These are phyloP conservation scores for Eumeta japonica DNA, from an alignment of 1,140 invertebrate species.

Conservation along the genomic window DNA sequence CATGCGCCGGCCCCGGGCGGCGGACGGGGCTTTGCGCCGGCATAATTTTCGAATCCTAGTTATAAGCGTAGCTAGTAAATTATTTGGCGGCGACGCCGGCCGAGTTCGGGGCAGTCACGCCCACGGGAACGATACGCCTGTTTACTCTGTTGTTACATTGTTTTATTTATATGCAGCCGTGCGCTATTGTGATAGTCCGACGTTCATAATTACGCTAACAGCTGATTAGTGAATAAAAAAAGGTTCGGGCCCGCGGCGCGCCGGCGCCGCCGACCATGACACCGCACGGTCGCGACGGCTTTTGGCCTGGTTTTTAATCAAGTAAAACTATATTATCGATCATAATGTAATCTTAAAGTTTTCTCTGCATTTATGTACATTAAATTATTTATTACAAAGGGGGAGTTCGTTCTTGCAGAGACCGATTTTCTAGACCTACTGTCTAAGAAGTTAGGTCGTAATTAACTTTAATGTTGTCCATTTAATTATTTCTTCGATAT, in stretches of 20 bases:
- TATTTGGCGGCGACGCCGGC: conserved; percentile 23
- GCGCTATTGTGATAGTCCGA: background rate
- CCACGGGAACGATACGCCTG: background rate
- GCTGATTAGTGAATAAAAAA: no score
- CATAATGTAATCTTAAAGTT: no score
- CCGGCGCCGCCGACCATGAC: conserved; percentile 1
- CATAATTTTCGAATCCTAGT: conserved; percentile 52
- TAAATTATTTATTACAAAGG: conserved; percentile 15
- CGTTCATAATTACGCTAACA: no score
- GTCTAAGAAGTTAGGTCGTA: no score
- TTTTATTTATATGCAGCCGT: background rate
- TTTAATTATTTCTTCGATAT: conserved; percentile 7
- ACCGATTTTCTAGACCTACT: conserved; percentile 10
- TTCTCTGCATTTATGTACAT: conserved; percentile 23
- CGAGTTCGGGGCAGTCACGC: background rate
- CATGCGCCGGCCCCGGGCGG: conserved; percentile 29
- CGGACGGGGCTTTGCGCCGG: conserved; percentile 22
- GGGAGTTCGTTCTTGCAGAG: conserved; percentile 15
- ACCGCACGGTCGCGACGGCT: conserved; percentile 19
- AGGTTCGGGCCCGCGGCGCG: no score
- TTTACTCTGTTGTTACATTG: conserved; percentile 1
- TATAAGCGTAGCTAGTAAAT: conserved; percentile 50
- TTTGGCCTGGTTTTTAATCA: conserved; percentile 33
- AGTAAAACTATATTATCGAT: no score
- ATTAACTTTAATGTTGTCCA: no score